Conservation (phyloP, 2,113 vertebrate genomes). For the Coreoperca whiteheadi region DNA sequence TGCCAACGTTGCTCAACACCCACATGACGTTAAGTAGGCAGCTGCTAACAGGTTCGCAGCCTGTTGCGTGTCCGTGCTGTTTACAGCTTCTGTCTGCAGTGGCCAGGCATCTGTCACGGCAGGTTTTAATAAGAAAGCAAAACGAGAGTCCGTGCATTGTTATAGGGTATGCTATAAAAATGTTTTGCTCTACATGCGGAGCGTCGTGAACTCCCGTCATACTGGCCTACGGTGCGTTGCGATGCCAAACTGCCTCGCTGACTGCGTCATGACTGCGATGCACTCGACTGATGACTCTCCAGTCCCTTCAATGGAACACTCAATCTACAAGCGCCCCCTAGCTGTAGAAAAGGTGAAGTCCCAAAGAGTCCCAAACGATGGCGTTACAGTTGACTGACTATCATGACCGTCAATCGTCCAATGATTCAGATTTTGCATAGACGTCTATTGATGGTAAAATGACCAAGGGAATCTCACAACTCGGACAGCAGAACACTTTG, state of each 20-base stretch:
- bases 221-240: too few relatives aligned
- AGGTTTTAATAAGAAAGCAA: not conserved
- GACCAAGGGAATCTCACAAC: not conserved
- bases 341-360: too few relatives aligned
- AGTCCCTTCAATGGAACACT: too few relatives aligned
- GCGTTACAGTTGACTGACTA: not conserved
- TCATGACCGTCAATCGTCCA: too few relatives aligned
- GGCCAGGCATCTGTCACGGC: not conserved
- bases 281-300: too few relatives aligned
- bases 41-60: not conserved
- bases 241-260: too few relatives aligned
- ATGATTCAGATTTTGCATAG: not conserved
- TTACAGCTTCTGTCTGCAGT: not conserved
- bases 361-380: too few relatives aligned
- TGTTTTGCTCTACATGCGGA: not conserved
- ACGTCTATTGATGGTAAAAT: not conserved
- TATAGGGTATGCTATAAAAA: not conserved
- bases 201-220: not conserved
- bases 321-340: too few relatives aligned
- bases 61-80: not conserved
- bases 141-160: not conserved
- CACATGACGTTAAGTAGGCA: not conserved
- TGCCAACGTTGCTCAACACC: not conserved
- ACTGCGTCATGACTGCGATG: too few relatives aligned
- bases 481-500: not conserved